phyloP scores from a whole-genome alignment of 2,797 vertebrate genomes.

The Psittacula echo region DNA sequence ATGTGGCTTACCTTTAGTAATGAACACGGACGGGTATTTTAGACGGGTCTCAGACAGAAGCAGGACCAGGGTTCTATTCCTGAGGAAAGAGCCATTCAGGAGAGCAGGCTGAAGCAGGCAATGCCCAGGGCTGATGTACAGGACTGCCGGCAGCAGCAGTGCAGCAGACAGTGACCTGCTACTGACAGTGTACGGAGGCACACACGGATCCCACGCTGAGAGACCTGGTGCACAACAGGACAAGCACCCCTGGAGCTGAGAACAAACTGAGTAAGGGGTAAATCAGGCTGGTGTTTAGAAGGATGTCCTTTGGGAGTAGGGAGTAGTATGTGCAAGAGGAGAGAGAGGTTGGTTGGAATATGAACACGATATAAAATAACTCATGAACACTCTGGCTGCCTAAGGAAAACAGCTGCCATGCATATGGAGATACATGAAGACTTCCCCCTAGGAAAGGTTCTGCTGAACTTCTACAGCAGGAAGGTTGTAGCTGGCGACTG shows the following conservation, averaged over 20 bases:
- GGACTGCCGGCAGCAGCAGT: not conserved
- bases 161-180: not conserved
- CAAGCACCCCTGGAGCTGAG: not conserved
- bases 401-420: not conserved
- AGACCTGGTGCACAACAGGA: not conserved
- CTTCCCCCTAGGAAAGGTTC: not conserved
- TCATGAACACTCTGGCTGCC: not conserved
- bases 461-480: not conserved
- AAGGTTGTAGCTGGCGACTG: not conserved
- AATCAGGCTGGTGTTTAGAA: not conserved
- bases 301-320: not conserved
- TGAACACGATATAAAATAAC: not conserved
- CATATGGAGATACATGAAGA: not conserved
- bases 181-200: rapidly evolving
- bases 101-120: not conserved
- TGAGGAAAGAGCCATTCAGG: not conserved
- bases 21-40: not conserved
- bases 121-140: not conserved
- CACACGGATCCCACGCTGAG: rapidly evolving
- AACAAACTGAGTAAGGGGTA: not conserved
- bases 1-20: not conserved
- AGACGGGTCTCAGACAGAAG: not conserved
- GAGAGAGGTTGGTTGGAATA: not conserved
- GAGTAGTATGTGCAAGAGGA: not conserved
- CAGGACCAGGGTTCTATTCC: not conserved